Base-by-base conservation (phyloP, 2,797 vertebrate genomes). In the Syngnathus acus region DNA sequence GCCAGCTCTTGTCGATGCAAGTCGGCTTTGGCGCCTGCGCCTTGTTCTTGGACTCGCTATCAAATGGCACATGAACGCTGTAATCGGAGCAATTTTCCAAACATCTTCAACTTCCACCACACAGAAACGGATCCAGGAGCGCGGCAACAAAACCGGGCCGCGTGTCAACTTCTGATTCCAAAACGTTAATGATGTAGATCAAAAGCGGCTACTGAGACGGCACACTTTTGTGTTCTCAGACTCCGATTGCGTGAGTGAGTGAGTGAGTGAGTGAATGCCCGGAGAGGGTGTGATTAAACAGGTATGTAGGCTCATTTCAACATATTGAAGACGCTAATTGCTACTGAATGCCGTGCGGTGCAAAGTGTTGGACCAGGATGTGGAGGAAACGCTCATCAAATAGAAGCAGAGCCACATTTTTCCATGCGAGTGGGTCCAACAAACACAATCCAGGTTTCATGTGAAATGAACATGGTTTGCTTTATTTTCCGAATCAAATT, bases 21-120 rank as follows among this genome's bases (percentile, higher is more conserved):
- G 89, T 92, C 93, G 51, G 89, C 89, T 91, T 94, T 95, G 94
- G 94, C 93, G 84, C 82, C 80, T 37, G 88, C 70, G 87, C 86
- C 92, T 91, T 93, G 91, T 92, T 94, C 88, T 94, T 94, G 92
- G 89, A 95, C 87, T 79, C 81, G 82, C 87, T 89, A 87, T 89
- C 86, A 90, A 90, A 90, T 91, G 91, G 92, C 92, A 93, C 87
- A 83, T 92, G 91, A 93, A 90, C 85, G 84, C 85, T 92, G 78
- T 91, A 93, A 94, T 92, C 91, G 82, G 75, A 83, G 89, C 90
- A 88, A 90, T 90, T 92, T 92, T 57, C 82, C 82, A 89, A 91
- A 87, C 85, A 82, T 89, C 84, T 89, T 92, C 80, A 87, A 89
- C 90, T 88, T 91, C 87, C 91, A 88, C 86, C 82, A 78, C 92